phyloP scores from a whole-genome alignment of 2,113 vertebrate species.

The Bubo blakistoni region DNA sequence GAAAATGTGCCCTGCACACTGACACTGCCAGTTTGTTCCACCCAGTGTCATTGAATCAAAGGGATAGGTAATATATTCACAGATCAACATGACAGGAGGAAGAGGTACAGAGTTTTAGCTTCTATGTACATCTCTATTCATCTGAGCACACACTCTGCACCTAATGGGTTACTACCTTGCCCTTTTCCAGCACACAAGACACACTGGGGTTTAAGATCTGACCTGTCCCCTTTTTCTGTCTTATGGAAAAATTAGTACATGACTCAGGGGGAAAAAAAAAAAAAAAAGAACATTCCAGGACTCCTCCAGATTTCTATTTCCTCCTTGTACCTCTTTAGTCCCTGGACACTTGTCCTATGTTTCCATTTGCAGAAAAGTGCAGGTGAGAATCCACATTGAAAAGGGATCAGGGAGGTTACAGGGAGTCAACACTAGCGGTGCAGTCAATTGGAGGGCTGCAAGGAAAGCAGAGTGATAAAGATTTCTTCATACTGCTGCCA shows the following conservation, averaged over 20 bases:
- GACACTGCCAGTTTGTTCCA: not conserved
- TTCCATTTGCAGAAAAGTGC: not conserved
- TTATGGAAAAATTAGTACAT: not conserved
- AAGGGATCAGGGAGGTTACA: not conserved
- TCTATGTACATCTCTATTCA: not conserved
- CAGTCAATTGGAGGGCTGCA: not conserved
- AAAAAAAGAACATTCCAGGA: not conserved
- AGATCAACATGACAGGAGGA: not conserved
- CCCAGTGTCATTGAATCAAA: not conserved
- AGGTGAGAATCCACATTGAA: not conserved
- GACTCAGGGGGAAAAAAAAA: accelerated
- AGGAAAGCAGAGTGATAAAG: not conserved
- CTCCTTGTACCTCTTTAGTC: not conserved
- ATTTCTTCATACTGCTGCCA: not conserved
- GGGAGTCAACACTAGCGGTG: not conserved
- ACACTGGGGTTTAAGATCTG: not conserved
- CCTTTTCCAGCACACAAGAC: not conserved
- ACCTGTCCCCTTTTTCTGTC: not conserved
- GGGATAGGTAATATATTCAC: not conserved
- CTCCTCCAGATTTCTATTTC: not conserved
- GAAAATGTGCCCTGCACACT: not conserved
- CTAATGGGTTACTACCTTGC: not conserved
- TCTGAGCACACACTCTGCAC: not conserved
- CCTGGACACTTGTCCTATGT: not conserved
- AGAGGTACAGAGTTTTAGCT: not conserved